Evolutionary conservation across 2,113 vertebrate species (phyloP), one percentile per base, ranked within the genome.

Genomic region (Bujurquina vittata): DNA sequence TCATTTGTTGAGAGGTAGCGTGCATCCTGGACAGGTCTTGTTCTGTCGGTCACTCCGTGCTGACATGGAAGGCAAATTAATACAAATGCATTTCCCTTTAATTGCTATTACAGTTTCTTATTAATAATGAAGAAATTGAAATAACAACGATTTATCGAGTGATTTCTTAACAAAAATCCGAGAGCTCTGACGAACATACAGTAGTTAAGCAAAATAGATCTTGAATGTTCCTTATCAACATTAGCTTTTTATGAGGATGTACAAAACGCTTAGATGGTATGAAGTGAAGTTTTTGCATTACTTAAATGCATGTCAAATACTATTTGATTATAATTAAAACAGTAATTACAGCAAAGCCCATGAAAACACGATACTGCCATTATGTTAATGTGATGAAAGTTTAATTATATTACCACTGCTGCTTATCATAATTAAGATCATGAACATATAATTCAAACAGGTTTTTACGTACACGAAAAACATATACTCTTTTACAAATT

Each of bases 391-490:
- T 40, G 12, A 43, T 63, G 52, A 40, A 84, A 59, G 22, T 8
- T 67, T 65, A 78, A 84, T 18, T 52, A 67, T 18, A 80, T 84
- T 77, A 88, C 15, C 57, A 56, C 60, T 15, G 49, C 75, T 79
- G 35, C 11, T 37, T 40, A 46, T 26, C 55, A 29, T 88, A 81
- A 89, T 81, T 31, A 63, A 56, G 17, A 84, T 78, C 59, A 49
- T 49, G 49, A 69, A 29, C 65, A 49, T 52, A 52, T 31, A 69
- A 43, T 69, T 69, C 23, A 33, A 79, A 52, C 22, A 31, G 22
- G n/a, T 75, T 87, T 52, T 22, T 35, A 40, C 23, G 35, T 40
- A 23, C 18, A 33, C 33, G 3, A 11, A 18, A 3, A 22, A 22
- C 7, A 20, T 59, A 6, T 5, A 4, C 33, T 40, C 7, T 31